phyloP scores from a whole-genome alignment of 2,797 vertebrate species.

The Hypotaenidia okinawae region DNA sequence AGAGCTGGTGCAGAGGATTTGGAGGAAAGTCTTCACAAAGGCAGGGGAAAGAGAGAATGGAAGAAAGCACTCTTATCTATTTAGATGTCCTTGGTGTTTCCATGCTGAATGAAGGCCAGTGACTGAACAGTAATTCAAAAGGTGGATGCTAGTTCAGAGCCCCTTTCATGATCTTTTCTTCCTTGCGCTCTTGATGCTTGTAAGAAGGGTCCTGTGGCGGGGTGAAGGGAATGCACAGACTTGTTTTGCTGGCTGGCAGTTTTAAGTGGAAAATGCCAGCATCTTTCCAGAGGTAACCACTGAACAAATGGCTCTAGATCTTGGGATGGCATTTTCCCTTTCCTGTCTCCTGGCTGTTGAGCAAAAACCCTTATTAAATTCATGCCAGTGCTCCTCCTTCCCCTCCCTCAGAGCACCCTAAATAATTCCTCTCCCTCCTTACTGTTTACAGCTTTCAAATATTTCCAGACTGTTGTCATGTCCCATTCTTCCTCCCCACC shows the following conservation, averaged over 20 bases:
- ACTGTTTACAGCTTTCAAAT: conserved; percentile 60
- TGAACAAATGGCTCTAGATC: neutral
- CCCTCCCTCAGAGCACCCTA: conserved; percentile 31
- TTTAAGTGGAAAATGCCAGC: neutral
- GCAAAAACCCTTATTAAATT: conserved; percentile 22
- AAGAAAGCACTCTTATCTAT: neutral
- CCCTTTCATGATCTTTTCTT: neutral
- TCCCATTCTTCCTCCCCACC: conserved; percentile 54
- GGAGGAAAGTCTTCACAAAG: neutral
- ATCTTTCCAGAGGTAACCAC: neutral
- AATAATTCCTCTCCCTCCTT: conserved; percentile 47
- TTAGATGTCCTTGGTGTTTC: neutral
- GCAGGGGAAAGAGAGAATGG: neutral
- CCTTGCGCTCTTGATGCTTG: neutral
- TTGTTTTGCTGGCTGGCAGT: neutral
- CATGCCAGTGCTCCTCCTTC: neutral
- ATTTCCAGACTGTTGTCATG: conserved; percentile 65
- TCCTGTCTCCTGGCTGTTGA: neutral
- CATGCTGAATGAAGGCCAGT: neutral
- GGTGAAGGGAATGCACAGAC: neutral
- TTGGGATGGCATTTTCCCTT: neutral
- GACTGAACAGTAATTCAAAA: neutral
- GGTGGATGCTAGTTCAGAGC: neutral
- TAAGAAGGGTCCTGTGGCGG: neutral
- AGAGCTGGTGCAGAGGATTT: neutral